Evolutionary conservation across 2,888 invertebrate species (phyloP).

Genomic region (Tachina grossa): DNA sequence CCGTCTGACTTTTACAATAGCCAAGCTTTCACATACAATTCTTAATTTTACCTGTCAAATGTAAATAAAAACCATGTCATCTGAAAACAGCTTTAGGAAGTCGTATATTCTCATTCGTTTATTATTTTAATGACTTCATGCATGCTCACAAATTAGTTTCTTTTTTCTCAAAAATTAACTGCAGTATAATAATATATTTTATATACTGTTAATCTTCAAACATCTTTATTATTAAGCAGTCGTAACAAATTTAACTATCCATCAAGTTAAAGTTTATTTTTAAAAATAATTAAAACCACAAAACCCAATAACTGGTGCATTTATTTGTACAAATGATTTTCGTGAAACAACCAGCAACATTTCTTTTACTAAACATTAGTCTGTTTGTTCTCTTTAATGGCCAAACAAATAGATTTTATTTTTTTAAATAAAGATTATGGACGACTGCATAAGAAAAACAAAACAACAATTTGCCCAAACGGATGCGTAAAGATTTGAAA

Average conservation of each 20-base stretch:
- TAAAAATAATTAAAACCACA: slow-evolving; percentile 49
- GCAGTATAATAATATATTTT: neutral
- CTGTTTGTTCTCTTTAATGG: neutral
- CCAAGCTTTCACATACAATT: too few relatives aligned
- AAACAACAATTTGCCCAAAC: slow-evolving; percentile 47
- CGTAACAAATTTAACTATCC: slow-evolving; percentile 47
- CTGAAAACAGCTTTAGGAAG: too few relatives aligned
- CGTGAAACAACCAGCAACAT: neutral
- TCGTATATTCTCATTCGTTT: too few relatives aligned
- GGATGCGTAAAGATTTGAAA: slow-evolving; percentile 70
- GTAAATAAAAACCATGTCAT: too few relatives aligned
- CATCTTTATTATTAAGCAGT: slow-evolving; percentile 1
- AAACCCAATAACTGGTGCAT: neutral
- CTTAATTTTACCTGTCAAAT: too few relatives aligned
- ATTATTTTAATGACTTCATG: too few relatives aligned
- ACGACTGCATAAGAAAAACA: neutral
- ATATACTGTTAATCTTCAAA: neutral
- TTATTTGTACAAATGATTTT: slow-evolving; percentile 10
- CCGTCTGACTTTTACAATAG: too few relatives aligned
- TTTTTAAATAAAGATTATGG: slow-evolving; percentile 37
- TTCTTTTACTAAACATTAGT: neutral
- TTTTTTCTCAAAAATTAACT: neutral
- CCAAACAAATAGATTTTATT: slow-evolving; percentile 28
- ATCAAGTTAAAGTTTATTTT: slow-evolving; percentile 24
- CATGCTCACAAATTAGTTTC: too few relatives aligned